Percentiles rank a stretch among this genome's conserved stretches.
These are phyloP conservation scores for Ranitomeya imitator DNA, from an alignment of 2,113 vertebrate species.

Conservation along the genomic window DNA sequence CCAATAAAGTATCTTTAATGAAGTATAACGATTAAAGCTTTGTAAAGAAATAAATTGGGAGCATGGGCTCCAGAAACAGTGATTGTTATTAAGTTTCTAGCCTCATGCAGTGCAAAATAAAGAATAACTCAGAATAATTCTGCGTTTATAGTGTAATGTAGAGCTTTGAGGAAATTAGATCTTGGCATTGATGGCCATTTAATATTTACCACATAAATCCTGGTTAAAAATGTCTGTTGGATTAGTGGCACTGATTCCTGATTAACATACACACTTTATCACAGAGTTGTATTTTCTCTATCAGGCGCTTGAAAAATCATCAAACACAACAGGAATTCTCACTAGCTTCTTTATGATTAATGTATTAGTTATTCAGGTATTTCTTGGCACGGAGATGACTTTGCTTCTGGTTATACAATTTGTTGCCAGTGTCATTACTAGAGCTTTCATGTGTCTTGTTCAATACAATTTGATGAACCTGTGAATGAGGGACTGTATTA, in stretches of 20 bases:
- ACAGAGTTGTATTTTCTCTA: neutral
- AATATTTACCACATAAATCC: neutral
- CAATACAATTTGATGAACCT: neutral
- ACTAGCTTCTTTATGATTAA: neutral
- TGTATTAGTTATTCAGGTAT: neutral
- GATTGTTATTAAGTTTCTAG: neutral
- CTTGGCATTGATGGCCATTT: conserved; percentile 22
- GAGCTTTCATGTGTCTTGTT: neutral
- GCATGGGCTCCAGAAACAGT: neutral
- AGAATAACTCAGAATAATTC: neutral
- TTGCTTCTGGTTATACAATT: neutral
- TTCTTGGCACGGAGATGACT: neutral
- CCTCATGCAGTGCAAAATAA: conserved; percentile 1
- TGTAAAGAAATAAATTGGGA: conserved; percentile 29
- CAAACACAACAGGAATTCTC: neutral
- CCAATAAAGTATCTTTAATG: conserved; percentile 24
- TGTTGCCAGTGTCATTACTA: neutral
- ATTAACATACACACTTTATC: neutral
- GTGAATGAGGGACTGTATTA: neutral
- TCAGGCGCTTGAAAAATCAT: neutral
- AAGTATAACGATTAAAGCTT: conserved; percentile 29
- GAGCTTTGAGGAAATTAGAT: conserved; percentile 7
- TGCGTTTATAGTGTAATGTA: neutral
- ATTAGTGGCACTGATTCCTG: neutral
- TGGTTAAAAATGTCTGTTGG: neutral